Evolutionary conservation across 2,797 vertebrate genomes (phyloP).

Genomic region (Crossoptilon crossoptilon): DNA sequence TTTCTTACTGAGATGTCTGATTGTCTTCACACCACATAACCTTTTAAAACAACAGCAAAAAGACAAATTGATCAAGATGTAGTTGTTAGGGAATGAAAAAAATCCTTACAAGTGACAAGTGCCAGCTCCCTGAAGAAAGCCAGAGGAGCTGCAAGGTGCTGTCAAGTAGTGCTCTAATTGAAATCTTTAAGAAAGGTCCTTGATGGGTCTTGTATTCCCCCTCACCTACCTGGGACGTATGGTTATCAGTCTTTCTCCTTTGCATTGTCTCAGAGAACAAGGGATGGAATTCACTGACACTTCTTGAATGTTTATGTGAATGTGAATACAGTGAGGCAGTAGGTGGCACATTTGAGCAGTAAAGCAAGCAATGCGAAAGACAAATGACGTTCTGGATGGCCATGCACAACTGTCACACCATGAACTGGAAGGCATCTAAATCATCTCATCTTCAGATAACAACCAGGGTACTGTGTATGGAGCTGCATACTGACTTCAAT

Average conservation of each 20-base stretch:
- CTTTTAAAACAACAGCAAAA: neutral
- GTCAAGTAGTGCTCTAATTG: neutral
- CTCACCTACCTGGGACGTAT: rapidly evolving
- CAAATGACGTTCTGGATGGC: neutral
- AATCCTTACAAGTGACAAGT: neutral
- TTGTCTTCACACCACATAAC: neutral
- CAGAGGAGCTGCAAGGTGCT: neutral
- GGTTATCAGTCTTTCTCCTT: neutral
- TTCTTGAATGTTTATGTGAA: neutral
- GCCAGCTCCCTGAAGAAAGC: neutral
- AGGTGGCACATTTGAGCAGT: neutral
- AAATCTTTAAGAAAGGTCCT: neutral
- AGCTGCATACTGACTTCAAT: neutral
- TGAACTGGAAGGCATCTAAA: neutral
- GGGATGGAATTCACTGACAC: neutral
- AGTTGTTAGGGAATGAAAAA: neutral
- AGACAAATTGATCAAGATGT: neutral
- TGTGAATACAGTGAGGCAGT: neutral
- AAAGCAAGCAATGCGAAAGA: neutral
- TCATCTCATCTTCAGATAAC: neutral
- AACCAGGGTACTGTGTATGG: neutral
- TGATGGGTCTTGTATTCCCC: neutral
- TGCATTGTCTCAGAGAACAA: neutral
- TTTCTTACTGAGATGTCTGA: neutral
- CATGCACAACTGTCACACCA: neutral